Percentiles rank a stretch among this genome's conserved stretches.
phyloP scores from a whole-genome alignment of 2,113 vertebrate genomes.

The Odocoileus virginianus region DNA sequence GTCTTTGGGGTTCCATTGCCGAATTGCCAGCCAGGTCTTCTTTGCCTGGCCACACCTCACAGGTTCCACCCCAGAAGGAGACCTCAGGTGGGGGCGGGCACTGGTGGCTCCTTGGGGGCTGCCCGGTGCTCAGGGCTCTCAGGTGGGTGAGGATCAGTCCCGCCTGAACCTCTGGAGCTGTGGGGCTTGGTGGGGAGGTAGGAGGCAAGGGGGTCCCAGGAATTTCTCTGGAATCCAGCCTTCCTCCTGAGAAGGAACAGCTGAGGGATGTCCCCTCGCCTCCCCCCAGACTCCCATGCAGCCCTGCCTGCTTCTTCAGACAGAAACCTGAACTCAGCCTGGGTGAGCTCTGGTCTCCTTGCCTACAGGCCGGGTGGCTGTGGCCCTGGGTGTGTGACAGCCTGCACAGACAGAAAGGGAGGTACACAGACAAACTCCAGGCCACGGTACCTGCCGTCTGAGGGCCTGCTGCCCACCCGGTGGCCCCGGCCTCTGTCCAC shows the following conservation, averaged over 20 bases:
- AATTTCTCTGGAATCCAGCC: neutral
- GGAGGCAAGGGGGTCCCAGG: neutral
- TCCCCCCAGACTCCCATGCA: fast-evolving
- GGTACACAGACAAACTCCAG: neutral
- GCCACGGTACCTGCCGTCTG: fast-evolving
- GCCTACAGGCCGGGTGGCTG: neutral
- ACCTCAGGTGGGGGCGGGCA: fast-evolving
- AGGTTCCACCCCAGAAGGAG: neutral
- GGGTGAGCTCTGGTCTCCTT: neutral
- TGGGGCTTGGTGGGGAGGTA: fast-evolving
- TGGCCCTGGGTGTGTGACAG: fast-evolving
- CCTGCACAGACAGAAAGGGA: neutral
- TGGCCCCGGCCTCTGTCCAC: neutral
- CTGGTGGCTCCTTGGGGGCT: neutral
- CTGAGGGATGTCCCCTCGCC: neutral
- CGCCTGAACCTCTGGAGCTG: neutral
- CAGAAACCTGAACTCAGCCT: neutral
- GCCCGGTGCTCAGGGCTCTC: neutral
- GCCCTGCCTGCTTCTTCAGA: neutral
- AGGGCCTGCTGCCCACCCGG: neutral
- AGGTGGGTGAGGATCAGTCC: neutral
- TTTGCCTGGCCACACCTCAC: neutral
- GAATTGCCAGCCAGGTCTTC: neutral
- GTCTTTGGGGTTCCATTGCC: neutral
- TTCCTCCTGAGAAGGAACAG: neutral